Conservation (phyloP, 2,113 vertebrate genomes). For the Oceanodroma tethys region DNA sequence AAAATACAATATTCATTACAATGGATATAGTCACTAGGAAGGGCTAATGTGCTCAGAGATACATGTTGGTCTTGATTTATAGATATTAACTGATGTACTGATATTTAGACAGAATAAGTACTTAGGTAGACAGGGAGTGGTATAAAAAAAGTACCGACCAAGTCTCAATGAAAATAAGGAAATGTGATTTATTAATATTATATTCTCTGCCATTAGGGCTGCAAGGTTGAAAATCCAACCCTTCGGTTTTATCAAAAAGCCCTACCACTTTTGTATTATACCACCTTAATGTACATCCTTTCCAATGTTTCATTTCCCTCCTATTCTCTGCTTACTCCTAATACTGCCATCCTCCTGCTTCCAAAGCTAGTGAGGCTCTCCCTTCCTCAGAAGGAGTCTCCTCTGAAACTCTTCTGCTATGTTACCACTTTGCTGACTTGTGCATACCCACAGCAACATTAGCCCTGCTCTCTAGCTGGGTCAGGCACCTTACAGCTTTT, state of each 20-base stretch:
- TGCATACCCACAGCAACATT: background rate
- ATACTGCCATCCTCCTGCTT: background rate
- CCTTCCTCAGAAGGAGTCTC: background rate
- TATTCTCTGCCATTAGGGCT: background rate
- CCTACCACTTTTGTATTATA: background rate
- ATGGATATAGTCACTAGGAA: background rate
- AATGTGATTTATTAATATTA: background rate
- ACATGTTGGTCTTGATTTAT: background rate
- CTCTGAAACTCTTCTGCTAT: background rate
- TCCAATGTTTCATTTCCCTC: background rate
- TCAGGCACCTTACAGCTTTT: background rate
- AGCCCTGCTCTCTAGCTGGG: background rate
- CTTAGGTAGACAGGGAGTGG: background rate
- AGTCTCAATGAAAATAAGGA: background rate
- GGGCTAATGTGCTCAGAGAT: background rate
- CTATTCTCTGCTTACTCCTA: background rate
- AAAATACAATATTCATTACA: conserved; percentile 14
- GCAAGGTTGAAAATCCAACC: background rate
- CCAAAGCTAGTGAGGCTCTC: background rate
- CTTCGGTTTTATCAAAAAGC: background rate
- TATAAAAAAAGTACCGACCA: background rate
- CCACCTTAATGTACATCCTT: background rate
- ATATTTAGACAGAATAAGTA: conserved; percentile 1
- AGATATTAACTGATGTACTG: background rate
- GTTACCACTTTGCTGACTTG: background rate